Conservation (phyloP, 2,113 vertebrate genomes). For the Labrus mixtus region DNA sequence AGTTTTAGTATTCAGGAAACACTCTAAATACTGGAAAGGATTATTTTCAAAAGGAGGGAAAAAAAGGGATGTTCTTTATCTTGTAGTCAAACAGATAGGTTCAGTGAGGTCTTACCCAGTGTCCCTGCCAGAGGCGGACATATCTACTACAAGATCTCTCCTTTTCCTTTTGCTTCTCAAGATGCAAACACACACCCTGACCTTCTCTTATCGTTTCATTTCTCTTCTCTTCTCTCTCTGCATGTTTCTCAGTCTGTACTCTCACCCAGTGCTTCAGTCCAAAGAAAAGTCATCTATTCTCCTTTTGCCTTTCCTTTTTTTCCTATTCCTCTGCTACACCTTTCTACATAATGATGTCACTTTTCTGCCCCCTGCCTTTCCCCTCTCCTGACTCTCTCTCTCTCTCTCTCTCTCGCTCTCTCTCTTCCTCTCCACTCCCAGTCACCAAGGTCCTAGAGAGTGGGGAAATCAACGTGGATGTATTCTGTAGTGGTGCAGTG, state of each 20-base stretch:
- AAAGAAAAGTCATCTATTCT: conserved; percentile 43
- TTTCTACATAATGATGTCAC: conserved; percentile 41
- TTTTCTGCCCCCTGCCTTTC: conserved; percentile 16
- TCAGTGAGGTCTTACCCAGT: conserved; percentile 53
- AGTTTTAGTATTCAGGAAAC: conserved; percentile 45
- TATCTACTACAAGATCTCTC: conserved; percentile 59
- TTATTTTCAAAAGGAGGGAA: conserved; percentile 58
- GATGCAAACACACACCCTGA: conserved; percentile 53
- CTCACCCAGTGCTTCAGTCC: conserved; percentile 13
- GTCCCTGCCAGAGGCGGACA: conserved; percentile 63
- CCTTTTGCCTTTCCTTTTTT: conserved; percentile 15
- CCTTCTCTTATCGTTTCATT: conserved; percentile 50
- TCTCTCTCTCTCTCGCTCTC: conserved; percentile 30
- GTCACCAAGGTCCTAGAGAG: conserved; percentile 52
- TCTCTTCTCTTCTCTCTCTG: neutral
- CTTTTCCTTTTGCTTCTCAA: conserved; percentile 23
- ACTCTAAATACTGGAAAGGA: conserved; percentile 43
- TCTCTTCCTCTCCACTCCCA: no score
- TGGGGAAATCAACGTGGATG: conserved; percentile 65
- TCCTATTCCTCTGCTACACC: conserved; percentile 18
- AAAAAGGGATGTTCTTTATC: conserved; percentile 51
- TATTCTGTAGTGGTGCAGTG: conserved; percentile 61
- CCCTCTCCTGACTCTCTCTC: conserved; percentile 3
- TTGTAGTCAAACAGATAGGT: conserved; percentile 55
- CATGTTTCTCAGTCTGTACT: conserved; percentile 21